Evolutionary conservation across 2,888 invertebrate species (phyloP), one percentile per base, ranked within the genome.

Genomic region (Microdon myrmicae): DNA sequence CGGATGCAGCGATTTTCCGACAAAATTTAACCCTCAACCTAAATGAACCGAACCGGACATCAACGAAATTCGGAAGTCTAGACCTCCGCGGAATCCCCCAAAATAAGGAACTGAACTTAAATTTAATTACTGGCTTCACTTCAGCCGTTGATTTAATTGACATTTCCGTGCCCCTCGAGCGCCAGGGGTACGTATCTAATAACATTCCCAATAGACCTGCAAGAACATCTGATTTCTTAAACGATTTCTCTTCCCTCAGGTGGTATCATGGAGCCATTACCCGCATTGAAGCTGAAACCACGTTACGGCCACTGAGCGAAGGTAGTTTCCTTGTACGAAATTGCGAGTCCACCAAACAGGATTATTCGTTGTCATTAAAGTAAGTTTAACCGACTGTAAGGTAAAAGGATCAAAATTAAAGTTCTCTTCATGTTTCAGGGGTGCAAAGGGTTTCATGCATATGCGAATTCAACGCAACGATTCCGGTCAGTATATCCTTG

Each of bases 211-310:
- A n/a, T n/a, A n/a, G n/a, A n/a, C n/a, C n/a, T n/a, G n/a, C n/a
- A n/a, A n/a, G n/a, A n/a, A n/a, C n/a, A 32, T 14, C 35, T 22
- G 19, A 6, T 9, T 29, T 43, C 31, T 7, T 41, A 64, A 51
- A 55, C 41, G 55, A 55, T 49, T 53, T 39, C 29, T 44, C 5
- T 14, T 43, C 44, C 68, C 43, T 69, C 74, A 92, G 92, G 72
- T 97, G 96, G 96, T 97, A 94, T 81, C 96, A 96, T 79, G 96
- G 96, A 67, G 89, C 93, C 68, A 90, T 96, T 67, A 90, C 92
- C 39, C 86, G 96, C 73, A 85, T 90, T 55, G 94, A 96, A 80
- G 96, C 96, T 34, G 96, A 97, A 81, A 87, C 87, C 75, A 87
- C 94, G 68, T 83, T 97, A 38, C 83, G 92, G 71, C 85, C 90